Base-by-base conservation (phyloP, 2,888 invertebrate genomes). In the Acrobasis consociella region DNA sequence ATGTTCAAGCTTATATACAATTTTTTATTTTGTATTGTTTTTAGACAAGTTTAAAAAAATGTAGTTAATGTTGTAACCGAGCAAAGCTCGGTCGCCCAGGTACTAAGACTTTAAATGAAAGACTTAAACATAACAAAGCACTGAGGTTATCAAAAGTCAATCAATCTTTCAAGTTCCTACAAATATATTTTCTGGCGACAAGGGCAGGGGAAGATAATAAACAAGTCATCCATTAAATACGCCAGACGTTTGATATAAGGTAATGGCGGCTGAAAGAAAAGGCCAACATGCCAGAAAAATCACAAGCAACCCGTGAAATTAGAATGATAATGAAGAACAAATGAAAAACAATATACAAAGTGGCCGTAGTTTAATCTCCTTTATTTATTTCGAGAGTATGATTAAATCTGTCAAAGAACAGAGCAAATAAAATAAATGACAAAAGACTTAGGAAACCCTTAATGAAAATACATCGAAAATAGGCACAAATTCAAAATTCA, bases 151-250 rank as follows among this genome's bases (percentile, higher is more conserved):
- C 42, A 56, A 46, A 56, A 56, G 42, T 46, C 56, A 42, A 56
- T 56, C 17, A 56, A 56, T 56, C 56, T 46, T 42, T 55, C 53
- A 16, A 55, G 53, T 55, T 17, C 42, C 46, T 56, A 22, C 56
- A 46, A 56, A 56, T 56, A 42, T 56, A 56, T 22, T 56, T 17
- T 38, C 31, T 53, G 53, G 38, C 38, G 53, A 53, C 15, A 56
- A 56, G 7, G 56, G 17, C 56, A 42, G 38, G 42, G 17, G 22
- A 17, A 42, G 42, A 42, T 56, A 56, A 42, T 56, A 56, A 56
- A 42, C 42, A 56, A 56, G 56, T 56, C 42, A 42, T 56, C 56
- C 56, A 56, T 56, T 56, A 56, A 56, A 46, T 16, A 17, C 38
- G 37, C n/a, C 53, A 15, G 38, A 46, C 46, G 46, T 13, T 46